These are phyloP conservation scores for Anseranas semipalmata DNA, from an alignment of 2,113 vertebrate genomes.

Conservation along the genomic window DNA sequence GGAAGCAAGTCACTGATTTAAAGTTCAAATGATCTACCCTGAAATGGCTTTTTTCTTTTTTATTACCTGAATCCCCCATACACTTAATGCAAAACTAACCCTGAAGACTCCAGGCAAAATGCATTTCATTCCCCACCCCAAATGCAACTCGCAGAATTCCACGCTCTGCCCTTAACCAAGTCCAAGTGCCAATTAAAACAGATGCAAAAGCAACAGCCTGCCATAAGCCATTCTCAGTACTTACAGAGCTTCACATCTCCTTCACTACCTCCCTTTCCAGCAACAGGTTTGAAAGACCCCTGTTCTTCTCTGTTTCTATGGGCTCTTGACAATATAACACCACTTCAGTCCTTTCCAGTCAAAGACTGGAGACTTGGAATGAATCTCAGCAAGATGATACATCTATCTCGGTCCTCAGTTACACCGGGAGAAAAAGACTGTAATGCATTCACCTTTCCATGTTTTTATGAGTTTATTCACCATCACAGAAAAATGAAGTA, in stretches of 20 bases:
- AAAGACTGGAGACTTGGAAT: background rate
- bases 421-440: background rate
- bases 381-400: background rate
- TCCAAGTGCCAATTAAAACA: background rate
- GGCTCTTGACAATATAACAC: background rate
- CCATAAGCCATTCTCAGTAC: background rate
- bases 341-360: background rate
- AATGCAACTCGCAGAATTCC: background rate
- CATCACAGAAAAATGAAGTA: background rate
- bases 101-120: background rate
- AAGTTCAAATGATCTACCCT: background rate
- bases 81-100: background rate
- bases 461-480: background rate
- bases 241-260: background rate
- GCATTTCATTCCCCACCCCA: background rate
- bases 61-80: background rate
- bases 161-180: background rate
- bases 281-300: background rate
- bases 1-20: background rate
- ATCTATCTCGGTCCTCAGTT: background rate
- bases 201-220: background rate
- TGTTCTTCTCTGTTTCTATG: background rate
- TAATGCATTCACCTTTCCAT: background rate
- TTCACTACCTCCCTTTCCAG: background rate
- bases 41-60: background rate